Evolutionary conservation across 2,797 vertebrate species (phyloP).

Genomic region (Thaleichthys pacificus): DNA sequence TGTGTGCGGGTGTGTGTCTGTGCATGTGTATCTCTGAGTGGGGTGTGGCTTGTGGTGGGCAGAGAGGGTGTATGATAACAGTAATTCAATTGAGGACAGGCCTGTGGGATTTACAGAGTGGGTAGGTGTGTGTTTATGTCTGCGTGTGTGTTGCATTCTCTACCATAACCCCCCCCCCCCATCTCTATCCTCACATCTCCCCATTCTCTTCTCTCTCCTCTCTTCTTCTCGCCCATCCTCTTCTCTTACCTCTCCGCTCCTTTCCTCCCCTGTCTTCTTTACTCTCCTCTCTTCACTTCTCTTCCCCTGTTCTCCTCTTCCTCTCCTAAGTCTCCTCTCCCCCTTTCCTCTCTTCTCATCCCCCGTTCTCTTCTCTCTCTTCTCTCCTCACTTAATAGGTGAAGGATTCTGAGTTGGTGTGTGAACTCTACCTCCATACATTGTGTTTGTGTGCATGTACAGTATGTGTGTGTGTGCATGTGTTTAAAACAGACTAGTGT

Average conservation of each 20-base stretch:
- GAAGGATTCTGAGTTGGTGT: not conserved
- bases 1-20: not conserved
- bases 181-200: constrained; percentile 19
- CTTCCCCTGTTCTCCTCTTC: not conserved
- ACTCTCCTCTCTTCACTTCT: no score
- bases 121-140: not conserved
- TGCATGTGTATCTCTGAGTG: not conserved
- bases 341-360: constrained; percentile 6
- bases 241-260: constrained; percentile 3
- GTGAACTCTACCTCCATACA: not conserved
- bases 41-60: constrained; percentile 54
- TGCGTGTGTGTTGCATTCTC: not conserved
- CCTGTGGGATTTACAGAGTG: constrained; percentile 54
- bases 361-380: not conserved
- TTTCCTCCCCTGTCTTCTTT: not conserved
- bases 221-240: constrained; percentile 35
- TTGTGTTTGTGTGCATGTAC: not conserved
- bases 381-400: constrained; percentile 3
- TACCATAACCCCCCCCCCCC: not conserved
- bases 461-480: constrained; percentile 1
- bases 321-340: not conserved
- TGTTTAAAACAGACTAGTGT: constrained; percentile 3
- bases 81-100: constrained; percentile 69
- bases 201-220: constrained; percentile 20
- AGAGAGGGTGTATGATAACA: constrained; percentile 66